A percentile compares a stretch with the other conserved stretches of the same genome.
Evolutionary conservation across 1,140 invertebrate species (phyloP).

Genomic region (Conopomorpha cramerella): DNA sequence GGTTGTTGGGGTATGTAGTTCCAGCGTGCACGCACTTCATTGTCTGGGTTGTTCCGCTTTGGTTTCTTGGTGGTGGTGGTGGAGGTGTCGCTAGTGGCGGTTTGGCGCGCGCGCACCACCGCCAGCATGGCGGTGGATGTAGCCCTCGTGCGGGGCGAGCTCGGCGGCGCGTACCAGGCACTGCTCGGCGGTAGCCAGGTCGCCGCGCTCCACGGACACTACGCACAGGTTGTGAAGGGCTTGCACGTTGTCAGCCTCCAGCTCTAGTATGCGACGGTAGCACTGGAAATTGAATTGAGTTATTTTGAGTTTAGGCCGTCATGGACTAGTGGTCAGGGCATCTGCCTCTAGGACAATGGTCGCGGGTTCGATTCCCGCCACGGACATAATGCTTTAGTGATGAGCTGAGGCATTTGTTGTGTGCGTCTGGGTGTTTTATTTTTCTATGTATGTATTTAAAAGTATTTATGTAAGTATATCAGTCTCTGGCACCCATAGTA

Average conservation of each 20-base stretch:
- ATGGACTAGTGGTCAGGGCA: too few relatives aligned
- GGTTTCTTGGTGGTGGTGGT: constrained; percentile 7
- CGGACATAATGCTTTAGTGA: too few relatives aligned
- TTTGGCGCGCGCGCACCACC: constrained; percentile 75
- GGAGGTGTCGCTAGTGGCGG: constrained; percentile 6
- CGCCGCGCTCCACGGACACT: constrained; percentile 89
- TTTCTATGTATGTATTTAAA: too few relatives aligned
- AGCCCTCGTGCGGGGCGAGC: constrained; percentile 86
- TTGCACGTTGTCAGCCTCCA: constrained; percentile 92
- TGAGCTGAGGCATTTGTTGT: too few relatives aligned
- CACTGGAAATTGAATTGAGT: constrained; percentile 83
- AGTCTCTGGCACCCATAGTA: too few relatives aligned
- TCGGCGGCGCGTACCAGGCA: constrained; percentile 81
- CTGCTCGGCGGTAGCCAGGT: constrained; percentile 78
- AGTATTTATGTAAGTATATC: too few relatives aligned
- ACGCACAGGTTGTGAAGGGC: constrained; percentile 96
- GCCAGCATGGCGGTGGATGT: constrained; percentile 86
- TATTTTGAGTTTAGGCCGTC: too few relatives aligned
- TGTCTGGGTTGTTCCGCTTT: constrained; percentile 6
- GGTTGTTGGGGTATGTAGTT: constrained; percentile 52
- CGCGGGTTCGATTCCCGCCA: too few relatives aligned
- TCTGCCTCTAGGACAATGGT: too few relatives aligned
- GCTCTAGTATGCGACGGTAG: constrained; percentile 83
- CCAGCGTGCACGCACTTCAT: constrained; percentile 37
- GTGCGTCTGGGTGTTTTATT: too few relatives aligned